These are phyloP conservation scores for Myotis myotis DNA, from an alignment of 2,797 vertebrate genomes.

Conservation along the genomic window DNA sequence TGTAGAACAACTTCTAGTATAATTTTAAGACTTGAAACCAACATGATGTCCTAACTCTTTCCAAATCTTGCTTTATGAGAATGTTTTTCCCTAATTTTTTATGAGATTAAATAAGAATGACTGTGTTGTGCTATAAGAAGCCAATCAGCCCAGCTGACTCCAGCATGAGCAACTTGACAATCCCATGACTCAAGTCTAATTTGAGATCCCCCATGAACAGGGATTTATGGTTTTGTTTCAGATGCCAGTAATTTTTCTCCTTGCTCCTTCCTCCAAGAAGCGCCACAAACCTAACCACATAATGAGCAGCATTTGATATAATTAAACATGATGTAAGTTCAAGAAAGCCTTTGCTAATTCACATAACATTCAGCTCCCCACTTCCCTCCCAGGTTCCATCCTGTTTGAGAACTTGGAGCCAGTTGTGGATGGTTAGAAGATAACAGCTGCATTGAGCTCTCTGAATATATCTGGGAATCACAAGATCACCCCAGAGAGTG, in stretches of 20 bases:
- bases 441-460: constrained; percentile 25
- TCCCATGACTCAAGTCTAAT: constrained; percentile 67
- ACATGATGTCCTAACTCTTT: constrained; percentile 12
- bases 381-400: not conserved
- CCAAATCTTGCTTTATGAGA: constrained; percentile 44
- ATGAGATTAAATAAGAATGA: constrained; percentile 41
- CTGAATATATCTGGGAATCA: constrained; percentile 32
- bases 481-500: not conserved
- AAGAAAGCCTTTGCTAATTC: constrained; percentile 20
- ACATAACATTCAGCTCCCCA: constrained; percentile 39
- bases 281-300: constrained; percentile 61
- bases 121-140: not conserved
- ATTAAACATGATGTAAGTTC: constrained; percentile 69
- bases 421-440: not conserved
- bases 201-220: constrained; percentile 49
- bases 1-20: not conserved
- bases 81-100: not conserved
- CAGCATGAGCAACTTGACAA: constrained; percentile 18
- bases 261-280: constrained; percentile 50
- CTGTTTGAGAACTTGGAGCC: not conserved
- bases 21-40: constrained; percentile 25
- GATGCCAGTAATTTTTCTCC: constrained; percentile 57
- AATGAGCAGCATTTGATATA: constrained; percentile 66
- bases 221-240: constrained; percentile 66
- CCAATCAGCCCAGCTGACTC: constrained; percentile 43